Percentiles rank a stretch among this genome's conserved stretches.
Conservation (phyloP, 1,140 invertebrate genomes). For the Euborellia annulipes region DNA sequence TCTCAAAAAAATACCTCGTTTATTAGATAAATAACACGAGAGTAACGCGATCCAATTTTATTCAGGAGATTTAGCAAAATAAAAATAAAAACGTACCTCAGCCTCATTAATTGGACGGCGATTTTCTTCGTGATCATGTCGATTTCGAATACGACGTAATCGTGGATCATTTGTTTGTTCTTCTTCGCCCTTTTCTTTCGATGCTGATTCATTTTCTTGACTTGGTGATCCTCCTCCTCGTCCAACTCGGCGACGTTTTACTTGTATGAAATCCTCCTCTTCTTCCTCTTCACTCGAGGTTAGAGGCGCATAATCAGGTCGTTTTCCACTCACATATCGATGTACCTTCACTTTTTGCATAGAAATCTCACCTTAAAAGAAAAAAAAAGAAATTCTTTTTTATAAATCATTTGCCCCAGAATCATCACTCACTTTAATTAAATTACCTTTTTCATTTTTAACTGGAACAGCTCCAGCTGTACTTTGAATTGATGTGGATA, state of each 20-base stretch:
- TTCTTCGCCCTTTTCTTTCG: too few species aligned
- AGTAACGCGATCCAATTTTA: too few species aligned
- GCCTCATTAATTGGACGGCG: too few species aligned
- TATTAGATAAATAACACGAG: too few species aligned
- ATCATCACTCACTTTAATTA: too few species aligned
- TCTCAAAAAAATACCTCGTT: too few species aligned
- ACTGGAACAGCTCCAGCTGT: constrained; percentile 83
- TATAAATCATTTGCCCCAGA: too few species aligned
- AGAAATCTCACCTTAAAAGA: constrained; percentile 62
- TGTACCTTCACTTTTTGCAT: constrained; percentile 96
- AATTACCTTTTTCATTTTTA: constrained; percentile 83
- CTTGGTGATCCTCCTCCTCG: constrained; percentile 15
- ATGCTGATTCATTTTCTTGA: constrained; percentile 11
- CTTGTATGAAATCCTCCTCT: constrained; percentile 67
- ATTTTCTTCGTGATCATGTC: too few species aligned
- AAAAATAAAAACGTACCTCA: too few species aligned
- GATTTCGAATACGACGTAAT: too few species aligned
- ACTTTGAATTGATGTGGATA: constrained; percentile 47
- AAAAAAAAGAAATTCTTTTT: constrained; percentile 5
- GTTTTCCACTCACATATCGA: constrained; percentile 81
- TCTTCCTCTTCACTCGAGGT: constrained; percentile 71
- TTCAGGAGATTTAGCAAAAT: too few species aligned
- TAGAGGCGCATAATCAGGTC: constrained; percentile 79
- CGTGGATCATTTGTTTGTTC: constrained; percentile 59
- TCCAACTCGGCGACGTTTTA: constrained; percentile 22